These are phyloP conservation scores for Pristionchus entomophagus DNA, from an alignment of 2,888 invertebrate genomes.

Conservation along the genomic window DNA sequence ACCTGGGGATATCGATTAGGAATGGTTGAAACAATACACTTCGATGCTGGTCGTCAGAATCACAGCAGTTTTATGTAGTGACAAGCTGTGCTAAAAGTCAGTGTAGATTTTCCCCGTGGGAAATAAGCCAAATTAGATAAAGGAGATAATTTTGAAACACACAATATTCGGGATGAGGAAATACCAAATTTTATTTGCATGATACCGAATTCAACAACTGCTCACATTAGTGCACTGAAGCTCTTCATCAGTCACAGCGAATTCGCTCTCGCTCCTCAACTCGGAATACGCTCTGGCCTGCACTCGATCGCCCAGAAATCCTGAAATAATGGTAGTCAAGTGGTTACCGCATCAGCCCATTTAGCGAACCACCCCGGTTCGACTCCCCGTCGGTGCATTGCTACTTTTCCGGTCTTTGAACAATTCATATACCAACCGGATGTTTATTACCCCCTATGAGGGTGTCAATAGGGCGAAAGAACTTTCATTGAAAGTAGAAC, in stretches of 20 bases:
- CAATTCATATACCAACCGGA: no score
- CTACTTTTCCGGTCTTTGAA: no score
- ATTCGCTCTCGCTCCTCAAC: slow-evolving; percentile 52
- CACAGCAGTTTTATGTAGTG: background rate
- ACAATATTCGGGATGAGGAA: no score
- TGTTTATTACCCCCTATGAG: background rate
- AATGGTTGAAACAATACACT: background rate
- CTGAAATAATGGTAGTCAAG: no score
- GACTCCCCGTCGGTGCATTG: no score
- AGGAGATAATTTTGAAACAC: no score
- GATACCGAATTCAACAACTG: no score
- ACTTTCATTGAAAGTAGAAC: slow-evolving; percentile 12
- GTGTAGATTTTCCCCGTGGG: no score
- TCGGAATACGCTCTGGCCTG: slow-evolving; percentile 63
- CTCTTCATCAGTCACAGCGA: slow-evolving; percentile 58
- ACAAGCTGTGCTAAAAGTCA: no score
- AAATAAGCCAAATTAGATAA: background rate
- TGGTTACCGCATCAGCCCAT: no score
- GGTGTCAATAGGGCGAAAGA: background rate
- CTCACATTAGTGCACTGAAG: slow-evolving; percentile 54
- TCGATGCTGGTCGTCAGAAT: background rate
- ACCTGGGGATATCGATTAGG: slow-evolving; percentile 13
- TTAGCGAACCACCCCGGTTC: no score
- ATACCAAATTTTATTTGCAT: no score
- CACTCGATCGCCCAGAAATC: slow-evolving; percentile 60